These are phyloP conservation scores for Drosophila elegans DNA, from an alignment of 1,140 invertebrate species.

Conservation along the genomic window DNA sequence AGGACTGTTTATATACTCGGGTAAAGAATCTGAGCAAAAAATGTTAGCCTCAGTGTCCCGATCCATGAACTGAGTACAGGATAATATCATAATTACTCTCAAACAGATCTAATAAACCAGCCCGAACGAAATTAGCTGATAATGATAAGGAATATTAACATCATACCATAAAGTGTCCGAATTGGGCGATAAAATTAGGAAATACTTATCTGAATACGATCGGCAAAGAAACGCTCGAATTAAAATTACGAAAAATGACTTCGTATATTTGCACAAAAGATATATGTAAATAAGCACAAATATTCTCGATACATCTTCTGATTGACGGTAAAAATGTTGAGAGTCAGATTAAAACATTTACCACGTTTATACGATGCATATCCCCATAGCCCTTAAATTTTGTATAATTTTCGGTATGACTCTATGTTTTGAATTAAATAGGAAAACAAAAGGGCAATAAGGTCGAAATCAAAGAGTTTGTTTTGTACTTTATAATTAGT, in stretches of 20 bases:
- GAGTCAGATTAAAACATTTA: constrained; percentile 12
- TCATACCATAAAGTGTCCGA: constrained; percentile 1
- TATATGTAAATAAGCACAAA: constrained; percentile 40
- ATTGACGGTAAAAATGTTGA: constrained; percentile 8
- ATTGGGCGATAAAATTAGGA: constrained; percentile 4
- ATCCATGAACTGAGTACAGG: constrained; percentile 39
- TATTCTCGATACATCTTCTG: constrained; percentile 18
- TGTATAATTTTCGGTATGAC: constrained; percentile 5
- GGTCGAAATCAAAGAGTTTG: background rate
- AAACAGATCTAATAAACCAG: constrained; percentile 22
- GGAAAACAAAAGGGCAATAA: constrained; percentile 4
- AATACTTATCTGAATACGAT: constrained; percentile 9
- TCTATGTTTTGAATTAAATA: constrained; percentile 1
- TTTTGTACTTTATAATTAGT: constrained; percentile 6
- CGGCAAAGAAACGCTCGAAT: constrained; percentile 4
- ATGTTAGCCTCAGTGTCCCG: constrained; percentile 17
- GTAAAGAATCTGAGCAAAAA: constrained; percentile 5
- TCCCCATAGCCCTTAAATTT: constrained; percentile 12
- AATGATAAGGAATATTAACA: constrained; percentile 8
- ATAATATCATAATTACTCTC: constrained; percentile 29
- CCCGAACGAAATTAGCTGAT: constrained; percentile 5
- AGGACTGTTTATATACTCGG: constrained; percentile 7
- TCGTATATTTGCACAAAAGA: constrained; percentile 33
- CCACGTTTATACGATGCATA: constrained; percentile 54
- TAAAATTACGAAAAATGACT: constrained; percentile 2